Evolutionary conservation across 2,888 invertebrate species (phyloP).

Genomic region (Rhimphoctona megacephalus): DNA sequence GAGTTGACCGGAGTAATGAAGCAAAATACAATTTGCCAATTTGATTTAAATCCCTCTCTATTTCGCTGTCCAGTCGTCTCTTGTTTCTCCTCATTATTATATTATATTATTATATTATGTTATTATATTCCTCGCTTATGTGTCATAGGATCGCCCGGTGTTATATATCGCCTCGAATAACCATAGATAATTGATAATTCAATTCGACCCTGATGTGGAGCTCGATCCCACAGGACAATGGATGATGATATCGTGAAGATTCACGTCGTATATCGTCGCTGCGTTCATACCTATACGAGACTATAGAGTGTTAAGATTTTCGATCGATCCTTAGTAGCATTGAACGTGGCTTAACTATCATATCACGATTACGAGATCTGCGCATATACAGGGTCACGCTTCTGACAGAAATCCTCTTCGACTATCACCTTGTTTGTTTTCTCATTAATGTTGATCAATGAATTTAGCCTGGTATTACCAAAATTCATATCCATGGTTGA

Average conservation of each 20-base stretch:
- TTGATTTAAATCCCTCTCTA: slow-evolving; percentile 2
- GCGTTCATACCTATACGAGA: not conserved
- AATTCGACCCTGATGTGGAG: slow-evolving; percentile 34
- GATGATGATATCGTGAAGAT: slow-evolving; percentile 3
- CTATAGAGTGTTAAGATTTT: slow-evolving; percentile 6
- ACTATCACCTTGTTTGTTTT: slow-evolving; percentile 11
- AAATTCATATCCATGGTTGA: not conserved
- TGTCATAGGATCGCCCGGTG: not conserved
- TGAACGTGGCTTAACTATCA: slow-evolving; percentile 16
- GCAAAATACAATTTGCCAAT: slow-evolving; percentile 26
- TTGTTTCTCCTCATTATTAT: slow-evolving; percentile 4
- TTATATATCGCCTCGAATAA: slow-evolving; percentile 37
- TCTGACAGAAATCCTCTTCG: slow-evolving; percentile 4
- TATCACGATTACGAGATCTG: slow-evolving; percentile 12
- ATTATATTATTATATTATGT: too few species aligned
- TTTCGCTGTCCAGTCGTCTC: not conserved
- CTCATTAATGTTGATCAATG: slow-evolving; percentile 26
- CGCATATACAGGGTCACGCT: not conserved
- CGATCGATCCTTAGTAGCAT: slow-evolving; percentile 22
- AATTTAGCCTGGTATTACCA: not conserved
- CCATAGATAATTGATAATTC: slow-evolving; percentile 57
- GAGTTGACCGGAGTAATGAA: not conserved
- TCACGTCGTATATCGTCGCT: not conserved
- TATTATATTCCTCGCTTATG: slow-evolving; percentile 8
- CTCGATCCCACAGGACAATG: slow-evolving; percentile 46